These are phyloP conservation scores for Bursaphelenchus mucronatus DNA, from an alignment of 1,140 invertebrate species.

Conservation along the genomic window DNA sequence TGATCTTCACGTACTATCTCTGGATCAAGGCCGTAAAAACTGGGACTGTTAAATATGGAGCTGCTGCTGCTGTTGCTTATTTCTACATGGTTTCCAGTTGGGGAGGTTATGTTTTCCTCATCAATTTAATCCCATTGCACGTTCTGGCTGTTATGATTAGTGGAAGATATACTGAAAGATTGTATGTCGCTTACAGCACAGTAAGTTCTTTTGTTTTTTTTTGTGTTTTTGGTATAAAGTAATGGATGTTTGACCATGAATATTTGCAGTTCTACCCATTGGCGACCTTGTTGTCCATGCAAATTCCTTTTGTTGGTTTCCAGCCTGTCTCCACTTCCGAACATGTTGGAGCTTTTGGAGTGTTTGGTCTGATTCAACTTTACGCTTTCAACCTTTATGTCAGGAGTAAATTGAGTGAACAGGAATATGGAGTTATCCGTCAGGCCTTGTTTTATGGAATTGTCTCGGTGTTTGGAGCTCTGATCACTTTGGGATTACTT, in stretches of 20 bases:
- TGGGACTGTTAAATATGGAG: conserved; percentile 90
- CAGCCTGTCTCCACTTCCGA: conserved; percentile 94
- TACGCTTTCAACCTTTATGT: conserved; percentile 81
- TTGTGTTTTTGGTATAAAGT: conserved; percentile 17
- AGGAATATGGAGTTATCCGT: conserved; percentile 80
- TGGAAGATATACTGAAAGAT: conserved; percentile 77
- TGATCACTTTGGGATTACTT: conserved; percentile 34
- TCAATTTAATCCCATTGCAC: conserved; percentile 96
- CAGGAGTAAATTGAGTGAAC: conserved; percentile 78
- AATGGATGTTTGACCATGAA: conserved; percentile 6
- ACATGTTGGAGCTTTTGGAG: conserved; percentile 89
- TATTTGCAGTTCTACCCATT: conserved; percentile 76
- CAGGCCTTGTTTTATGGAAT: conserved; percentile 39
- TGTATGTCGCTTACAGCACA: conserved; percentile 90
- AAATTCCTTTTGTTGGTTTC: conserved; percentile 98
- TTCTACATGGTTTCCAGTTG: conserved; percentile 91
- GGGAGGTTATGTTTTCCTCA: conserved; percentile 70
- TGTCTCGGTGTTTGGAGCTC: conserved; percentile 23
- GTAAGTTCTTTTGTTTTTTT: conserved; percentile 17
- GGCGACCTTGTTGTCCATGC: conserved; percentile 92
- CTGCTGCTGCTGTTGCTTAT: conserved; percentile 88
- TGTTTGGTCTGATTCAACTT: conserved; percentile 88
- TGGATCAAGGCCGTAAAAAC: conserved; percentile 93
- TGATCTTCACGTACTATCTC: conserved; percentile 61
- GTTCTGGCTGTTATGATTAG: conserved; percentile 82